Conservation (phyloP, 2,797 vertebrate species). For the Acipenser oxyrinchus region DNA sequence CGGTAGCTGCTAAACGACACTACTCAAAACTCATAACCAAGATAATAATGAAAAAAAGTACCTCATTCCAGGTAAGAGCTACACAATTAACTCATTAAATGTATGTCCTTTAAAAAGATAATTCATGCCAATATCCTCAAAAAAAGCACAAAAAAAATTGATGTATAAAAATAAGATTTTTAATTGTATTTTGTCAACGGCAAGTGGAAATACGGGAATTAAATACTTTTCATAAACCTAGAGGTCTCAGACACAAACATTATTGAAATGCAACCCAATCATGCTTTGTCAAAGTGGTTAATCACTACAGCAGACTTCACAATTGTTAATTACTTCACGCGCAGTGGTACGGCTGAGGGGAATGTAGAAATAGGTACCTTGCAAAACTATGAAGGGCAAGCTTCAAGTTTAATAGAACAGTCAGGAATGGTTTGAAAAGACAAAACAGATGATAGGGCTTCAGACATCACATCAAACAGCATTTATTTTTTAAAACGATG, state of each 20-base stretch:
- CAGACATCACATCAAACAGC: too few relatives aligned
- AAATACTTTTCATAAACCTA: not conserved
- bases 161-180: too few relatives aligned
- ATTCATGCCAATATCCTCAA: too few relatives aligned
- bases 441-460: not conserved
- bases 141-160: too few relatives aligned
- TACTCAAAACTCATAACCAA: too few relatives aligned
- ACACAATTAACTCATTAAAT: too few relatives aligned
- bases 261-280: not conserved
- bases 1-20: too few relatives aligned
- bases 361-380: not conserved
- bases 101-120: too few relatives aligned
- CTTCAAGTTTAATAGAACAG: not conserved
- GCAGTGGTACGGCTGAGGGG: not conserved
- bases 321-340: conserved; percentile 1
- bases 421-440: not conserved
- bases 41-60: too few relatives aligned
- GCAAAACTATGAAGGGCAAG: not conserved
- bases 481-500: not conserved
- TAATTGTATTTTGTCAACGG: too few relatives aligned
- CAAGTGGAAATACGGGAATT: not conserved
- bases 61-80: too few relatives aligned
- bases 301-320: not conserved
- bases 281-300: not conserved
- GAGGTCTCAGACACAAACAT: not conserved